Evolutionary conservation across 2,113 vertebrate genomes (phyloP).

Genomic region (Alligator mississippiensis): DNA sequence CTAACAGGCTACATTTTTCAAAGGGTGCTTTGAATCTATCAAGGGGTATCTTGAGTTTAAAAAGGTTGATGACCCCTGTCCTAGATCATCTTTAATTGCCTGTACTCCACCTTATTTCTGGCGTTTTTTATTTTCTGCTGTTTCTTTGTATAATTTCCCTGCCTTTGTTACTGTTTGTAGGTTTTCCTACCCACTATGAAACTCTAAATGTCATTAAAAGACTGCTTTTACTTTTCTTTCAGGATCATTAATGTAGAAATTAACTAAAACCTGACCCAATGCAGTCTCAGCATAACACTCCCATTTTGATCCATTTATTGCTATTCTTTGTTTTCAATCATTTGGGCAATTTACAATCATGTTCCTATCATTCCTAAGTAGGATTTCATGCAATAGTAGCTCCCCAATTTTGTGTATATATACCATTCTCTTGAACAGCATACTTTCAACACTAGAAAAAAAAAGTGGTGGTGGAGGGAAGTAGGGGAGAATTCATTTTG

Average conservation of each 20-base stretch:
- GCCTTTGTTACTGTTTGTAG: slow-evolving; percentile 1
- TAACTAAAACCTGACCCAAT: neutral
- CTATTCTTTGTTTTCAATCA: neutral
- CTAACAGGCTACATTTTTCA: too few relatives aligned
- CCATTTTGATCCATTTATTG: neutral
- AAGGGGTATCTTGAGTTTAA: too few relatives aligned
- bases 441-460: neutral
- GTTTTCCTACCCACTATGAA: neutral
- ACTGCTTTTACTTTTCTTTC: neutral
- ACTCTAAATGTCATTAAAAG: neutral
- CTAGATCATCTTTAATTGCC: neutral
- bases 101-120: neutral
- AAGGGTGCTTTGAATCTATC: too few relatives aligned
- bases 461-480: too few relatives aligned
- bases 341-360: slow-evolving; percentile 9
- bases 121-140: neutral
- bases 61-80: neutral
- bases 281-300: neutral
- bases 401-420: neutral
- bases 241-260: neutral
- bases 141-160: neutral
- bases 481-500: too few relatives aligned
- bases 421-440: neutral
- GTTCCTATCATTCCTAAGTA: neutral
- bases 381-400: neutral